Evolutionary conservation across 2,113 vertebrate species (phyloP).

Genomic region (Prunella himalayana): DNA sequence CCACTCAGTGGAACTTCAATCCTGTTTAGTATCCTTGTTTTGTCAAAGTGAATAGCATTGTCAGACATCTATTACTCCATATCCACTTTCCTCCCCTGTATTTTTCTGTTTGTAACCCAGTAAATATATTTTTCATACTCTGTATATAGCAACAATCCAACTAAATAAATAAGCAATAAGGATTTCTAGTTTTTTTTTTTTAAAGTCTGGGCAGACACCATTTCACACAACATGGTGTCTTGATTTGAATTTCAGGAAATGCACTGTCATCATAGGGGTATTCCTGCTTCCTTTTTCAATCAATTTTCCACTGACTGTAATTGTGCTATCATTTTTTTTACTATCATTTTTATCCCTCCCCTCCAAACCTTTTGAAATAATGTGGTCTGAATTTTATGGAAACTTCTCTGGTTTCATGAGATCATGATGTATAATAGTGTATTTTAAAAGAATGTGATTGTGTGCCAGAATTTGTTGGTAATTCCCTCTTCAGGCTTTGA

Average conservation of each 20-base stretch:
- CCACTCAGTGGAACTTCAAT: not conserved
- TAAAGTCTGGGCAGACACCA: not conserved
- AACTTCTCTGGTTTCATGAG: conserved; percentile 2
- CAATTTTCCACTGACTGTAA: not conserved
- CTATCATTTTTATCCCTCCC: rapidly evolving
- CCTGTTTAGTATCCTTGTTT: not conserved
- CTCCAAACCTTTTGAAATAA: not conserved
- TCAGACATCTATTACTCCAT: not conserved
- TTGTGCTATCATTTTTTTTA: not conserved
- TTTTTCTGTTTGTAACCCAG: not conserved
- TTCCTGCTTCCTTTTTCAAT: not conserved
- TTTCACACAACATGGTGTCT: not conserved
- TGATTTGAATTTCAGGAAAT: not conserved
- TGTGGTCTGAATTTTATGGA: conserved; percentile 1
- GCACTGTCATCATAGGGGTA: not conserved
- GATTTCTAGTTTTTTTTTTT: not conserved
- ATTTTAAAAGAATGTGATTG: not conserved
- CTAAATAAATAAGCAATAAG: not conserved
- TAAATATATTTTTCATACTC: not conserved
- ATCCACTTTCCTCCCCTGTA: not conserved
- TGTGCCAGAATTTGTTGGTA: conserved; percentile 17
- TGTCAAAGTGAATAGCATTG: not conserved
- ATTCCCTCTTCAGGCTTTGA: not conserved
- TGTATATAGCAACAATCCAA: not conserved
- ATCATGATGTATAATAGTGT: not conserved